Base-by-base conservation (phyloP, 2,797 vertebrate genomes). In the Gephyroberyx darwinii region DNA sequence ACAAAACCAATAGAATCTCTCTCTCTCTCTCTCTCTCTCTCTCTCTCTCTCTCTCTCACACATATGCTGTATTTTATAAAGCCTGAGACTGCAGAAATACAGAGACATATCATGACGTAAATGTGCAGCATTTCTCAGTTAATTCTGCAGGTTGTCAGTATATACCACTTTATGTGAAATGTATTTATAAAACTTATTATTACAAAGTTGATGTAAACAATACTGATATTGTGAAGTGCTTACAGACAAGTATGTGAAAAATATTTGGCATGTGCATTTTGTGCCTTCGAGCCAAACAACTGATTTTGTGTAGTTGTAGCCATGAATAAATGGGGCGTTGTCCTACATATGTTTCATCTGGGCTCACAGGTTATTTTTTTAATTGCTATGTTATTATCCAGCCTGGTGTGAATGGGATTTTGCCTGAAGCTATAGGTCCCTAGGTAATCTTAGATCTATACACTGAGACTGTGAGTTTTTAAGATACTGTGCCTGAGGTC, bases 171-270 rank as follows among this genome's bases (percentile, higher is more conserved):
- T 51, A 45, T 77, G 17, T 78, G 35, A 65, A 67, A 50, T 82
- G 55, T 90, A 89, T 91, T 88, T 92, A 89, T 90, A 47, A 73
- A 72, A 51, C 62, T 6, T 78, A 60, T 81, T 62, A 77, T 62
- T 71, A 17, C 50, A 60, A 78, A 79, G 52, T 72, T 54, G 39
- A 80, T 48, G 51, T 72, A 74, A 75, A 56, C 43, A 75, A 74
- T 77, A 52, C 5, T 20, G 58, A 16, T 57, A 67, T 74, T 33
- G 26, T 47, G 43, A 77, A 54, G 16, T 71, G 61, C 86, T 84
- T 80, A 81, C 67, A 79, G 33, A 69, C 45, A 56, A 47, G n/a
- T 56, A 50, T 55, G 31, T 51, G 20, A 55, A 77, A 80, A 71
- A n/a, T 75, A 43, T 75, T 75, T 80, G 55, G 61, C 69, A 63